Percentiles rank a stretch among this genome's conserved stretches.
These are phyloP conservation scores for Lagria hirta DNA, from an alignment of 2,888 invertebrate species.

Conservation along the genomic window DNA sequence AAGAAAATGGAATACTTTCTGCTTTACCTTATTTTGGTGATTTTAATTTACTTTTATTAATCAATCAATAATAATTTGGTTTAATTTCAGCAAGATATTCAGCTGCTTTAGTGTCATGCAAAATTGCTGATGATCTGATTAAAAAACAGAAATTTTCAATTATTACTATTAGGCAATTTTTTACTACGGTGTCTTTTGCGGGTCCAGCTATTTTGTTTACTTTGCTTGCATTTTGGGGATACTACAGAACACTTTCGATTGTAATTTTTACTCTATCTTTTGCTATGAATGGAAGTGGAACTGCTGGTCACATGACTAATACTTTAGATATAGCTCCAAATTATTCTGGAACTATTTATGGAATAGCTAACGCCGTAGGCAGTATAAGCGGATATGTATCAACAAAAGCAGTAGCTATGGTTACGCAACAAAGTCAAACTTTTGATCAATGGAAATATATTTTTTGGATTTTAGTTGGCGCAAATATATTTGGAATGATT, in stretches of 20 bases:
- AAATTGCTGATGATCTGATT: constrained; percentile 6
- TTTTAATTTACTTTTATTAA: neutral
- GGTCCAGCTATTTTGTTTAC: constrained; percentile 2
- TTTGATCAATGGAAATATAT: constrained; percentile 10
- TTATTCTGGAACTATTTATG: constrained; percentile 12
- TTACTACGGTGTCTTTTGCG: constrained; percentile 7
- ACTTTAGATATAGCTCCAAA: constrained; percentile 11
- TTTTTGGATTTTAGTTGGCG: constrained; percentile 9
- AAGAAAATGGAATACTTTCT: constrained; percentile 9
- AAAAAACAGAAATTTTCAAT: constrained; percentile 7
- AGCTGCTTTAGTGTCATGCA: constrained; percentile 1
- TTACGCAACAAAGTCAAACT: neutral
- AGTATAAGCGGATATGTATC: constrained; percentile 6
- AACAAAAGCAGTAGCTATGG: constrained; percentile 5
- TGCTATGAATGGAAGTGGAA: neutral
- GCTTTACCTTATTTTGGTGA: constrained; percentile 14
- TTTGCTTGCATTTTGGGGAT: constrained; percentile 12
- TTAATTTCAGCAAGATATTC: constrained; percentile 9
- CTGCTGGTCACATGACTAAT: constrained; percentile 8
- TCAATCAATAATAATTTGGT: neutral
- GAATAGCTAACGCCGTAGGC: constrained; percentile 2
- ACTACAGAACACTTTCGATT: constrained; percentile 4
- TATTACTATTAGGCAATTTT: constrained; percentile 8
- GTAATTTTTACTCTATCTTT: constrained; percentile 3
- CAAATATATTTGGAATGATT: constrained; percentile 1